Percentiles rank a stretch among this genome's conserved stretches.
Conservation (phyloP, 2,797 vertebrate species). For the Muscicapa comitata region DNA sequence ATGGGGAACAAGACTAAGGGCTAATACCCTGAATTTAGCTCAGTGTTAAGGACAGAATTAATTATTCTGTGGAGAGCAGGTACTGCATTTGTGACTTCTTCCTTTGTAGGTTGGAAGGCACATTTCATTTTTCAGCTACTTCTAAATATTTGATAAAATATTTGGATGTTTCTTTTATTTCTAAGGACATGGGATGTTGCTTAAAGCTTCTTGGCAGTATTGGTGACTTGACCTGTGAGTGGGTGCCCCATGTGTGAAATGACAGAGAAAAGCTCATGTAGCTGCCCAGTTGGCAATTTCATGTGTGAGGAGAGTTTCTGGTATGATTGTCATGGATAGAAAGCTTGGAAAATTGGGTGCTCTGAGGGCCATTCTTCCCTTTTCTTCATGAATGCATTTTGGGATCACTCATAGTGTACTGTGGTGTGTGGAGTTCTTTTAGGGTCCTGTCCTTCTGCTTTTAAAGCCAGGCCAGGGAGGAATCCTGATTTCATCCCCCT, state of each 20-base stretch:
- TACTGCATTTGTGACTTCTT: neutral
- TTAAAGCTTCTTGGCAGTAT: neutral
- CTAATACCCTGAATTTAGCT: neutral
- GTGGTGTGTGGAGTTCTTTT: neutral
- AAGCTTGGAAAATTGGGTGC: neutral
- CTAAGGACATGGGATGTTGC: neutral
- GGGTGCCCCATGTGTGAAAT: neutral
- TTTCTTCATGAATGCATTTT: neutral
- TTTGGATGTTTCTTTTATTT: neutral
- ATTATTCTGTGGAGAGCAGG: neutral
- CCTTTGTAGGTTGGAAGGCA: neutral
- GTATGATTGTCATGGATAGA: neutral
- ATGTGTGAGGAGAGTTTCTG: neutral
- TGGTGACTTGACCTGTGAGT: neutral
- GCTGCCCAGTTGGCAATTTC: neutral
- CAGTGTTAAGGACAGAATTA: neutral
- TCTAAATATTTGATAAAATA: neutral
- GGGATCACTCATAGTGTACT: neutral
- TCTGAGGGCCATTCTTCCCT: neutral
- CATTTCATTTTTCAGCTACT: neutral
- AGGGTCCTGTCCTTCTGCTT: neutral
- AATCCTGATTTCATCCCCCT: neutral
- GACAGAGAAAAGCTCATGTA: neutral
- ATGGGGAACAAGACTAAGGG: neutral
- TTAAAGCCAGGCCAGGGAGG: neutral